These are phyloP conservation scores for Macrosteles quadrilineatus DNA, from an alignment of 1,140 invertebrate species.

Conservation along the genomic window DNA sequence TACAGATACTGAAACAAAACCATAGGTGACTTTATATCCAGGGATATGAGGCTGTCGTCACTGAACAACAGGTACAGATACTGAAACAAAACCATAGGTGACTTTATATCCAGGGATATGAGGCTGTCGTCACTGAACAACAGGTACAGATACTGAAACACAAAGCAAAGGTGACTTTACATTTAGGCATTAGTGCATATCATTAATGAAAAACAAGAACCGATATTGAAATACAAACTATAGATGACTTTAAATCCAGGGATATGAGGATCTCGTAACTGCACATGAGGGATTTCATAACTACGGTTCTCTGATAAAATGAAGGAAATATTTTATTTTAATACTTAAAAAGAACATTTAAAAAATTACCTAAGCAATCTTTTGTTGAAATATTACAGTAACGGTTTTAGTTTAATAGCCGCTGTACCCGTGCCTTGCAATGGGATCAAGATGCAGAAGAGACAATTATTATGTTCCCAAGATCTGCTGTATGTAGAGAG, in stretches of 20 bases:
- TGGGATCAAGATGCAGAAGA: no score
- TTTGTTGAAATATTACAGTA: no score
- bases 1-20: no score
- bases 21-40: no score
- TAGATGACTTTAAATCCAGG: constrained; percentile 11
- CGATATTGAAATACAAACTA: constrained; percentile 76
- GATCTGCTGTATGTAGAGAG: no score
- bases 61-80: constrained; percentile 98
- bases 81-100: constrained; percentile 58
- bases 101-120: constrained; percentile 72
- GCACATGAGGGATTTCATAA: background rate
- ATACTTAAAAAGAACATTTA: no score
- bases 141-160: constrained; percentile 91
- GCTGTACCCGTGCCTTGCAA: no score
- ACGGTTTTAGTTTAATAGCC: no score
- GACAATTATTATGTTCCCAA: no score
- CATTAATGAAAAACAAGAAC: constrained; percentile 83
- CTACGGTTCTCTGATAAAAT: no score
- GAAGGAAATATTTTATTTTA: no score
- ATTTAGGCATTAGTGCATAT: background rate
- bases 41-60: constrained; percentile 85
- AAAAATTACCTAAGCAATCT: no score
- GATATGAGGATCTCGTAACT: background rate
- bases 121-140: constrained; percentile 94
- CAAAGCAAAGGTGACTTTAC: constrained; percentile 40